Conservation (phyloP, 1,140 invertebrate genomes). For the Drosophila pandora region DNA sequence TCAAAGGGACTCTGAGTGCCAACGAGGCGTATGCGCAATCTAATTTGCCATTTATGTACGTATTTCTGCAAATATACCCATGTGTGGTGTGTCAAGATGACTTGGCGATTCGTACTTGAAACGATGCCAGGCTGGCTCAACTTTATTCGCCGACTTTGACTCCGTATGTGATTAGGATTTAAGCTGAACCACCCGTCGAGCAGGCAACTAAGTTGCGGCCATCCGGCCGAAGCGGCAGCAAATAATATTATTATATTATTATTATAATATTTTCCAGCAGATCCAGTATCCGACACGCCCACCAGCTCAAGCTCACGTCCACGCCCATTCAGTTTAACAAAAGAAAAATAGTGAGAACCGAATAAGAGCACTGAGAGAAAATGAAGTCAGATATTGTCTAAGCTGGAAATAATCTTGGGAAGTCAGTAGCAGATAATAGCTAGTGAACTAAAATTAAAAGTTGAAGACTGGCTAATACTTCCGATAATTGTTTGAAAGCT, state of each 20-base stretch:
- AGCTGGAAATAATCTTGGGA: no score
- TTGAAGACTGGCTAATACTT: not conserved
- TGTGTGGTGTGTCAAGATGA: conserved; percentile 8
- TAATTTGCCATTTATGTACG: conserved; percentile 40
- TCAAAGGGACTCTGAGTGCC: conserved; percentile 37
- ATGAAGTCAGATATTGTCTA: no score
- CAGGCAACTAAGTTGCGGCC: conserved; percentile 26
- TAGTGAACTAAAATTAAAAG: no score
- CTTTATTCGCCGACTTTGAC: conserved; percentile 24
- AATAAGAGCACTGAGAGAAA: conserved; percentile 7
- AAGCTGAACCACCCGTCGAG: conserved; percentile 29
- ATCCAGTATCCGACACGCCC: conserved; percentile 39
- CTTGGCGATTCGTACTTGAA: conserved; percentile 29
- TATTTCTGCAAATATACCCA: not conserved
- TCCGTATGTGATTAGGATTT: conserved; percentile 45
- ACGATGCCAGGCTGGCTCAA: conserved; percentile 18
- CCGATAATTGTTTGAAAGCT: no score
- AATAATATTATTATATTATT: conserved; percentile 36
- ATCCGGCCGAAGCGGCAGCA: conserved; percentile 12
- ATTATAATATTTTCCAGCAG: conserved; percentile 48
- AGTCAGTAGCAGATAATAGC: not conserved
- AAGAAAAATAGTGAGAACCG: conserved; percentile 6
- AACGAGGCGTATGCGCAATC: conserved; percentile 52
- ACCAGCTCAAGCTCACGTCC: conserved; percentile 37
- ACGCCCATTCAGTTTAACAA: conserved; percentile 35